Base-by-base conservation (phyloP, 2,888 invertebrate species). In the Drosophila prolongata region DNA sequence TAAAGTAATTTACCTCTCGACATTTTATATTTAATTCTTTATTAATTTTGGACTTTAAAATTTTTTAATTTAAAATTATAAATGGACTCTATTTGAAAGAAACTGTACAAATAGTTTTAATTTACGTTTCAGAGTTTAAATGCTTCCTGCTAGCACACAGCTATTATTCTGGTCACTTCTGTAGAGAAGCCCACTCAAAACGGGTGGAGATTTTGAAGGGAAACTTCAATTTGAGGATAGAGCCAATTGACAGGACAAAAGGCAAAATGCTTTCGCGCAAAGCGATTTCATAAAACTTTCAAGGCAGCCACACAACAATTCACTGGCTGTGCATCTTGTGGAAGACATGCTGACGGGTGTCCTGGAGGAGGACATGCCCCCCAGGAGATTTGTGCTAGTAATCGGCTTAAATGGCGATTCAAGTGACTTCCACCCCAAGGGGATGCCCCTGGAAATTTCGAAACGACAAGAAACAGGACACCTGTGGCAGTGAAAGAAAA, bases 381-480 rank as follows among this genome's bases (percentile, higher is more conserved):
- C 53, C 67, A 40, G 37, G 50, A 70, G 74, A 83, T 74, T 84
- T 84, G 44, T 56, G 56, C 30, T 72, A 49, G 72, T 84, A 84
- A 84, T 84, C 83, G 83, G 83, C 78, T 84, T 84, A 84, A 82
- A 74, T 75, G 83, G 75, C 79, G 75, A 59, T 71, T 70, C 52
- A 42, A 55, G 46, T 43, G 59, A 59, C 46, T 69, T 54, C 19
- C 62, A 24, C 10, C 24, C 43, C 57, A 6, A 38, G 43, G 47
- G 30, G 57, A 30, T 50, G 49, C 50, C 34, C 56, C 44, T 35
- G 69, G 46, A 47, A 38, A 54, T 59, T 60, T 43, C 60, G 42
- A 44, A 70, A 69, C 38, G 46, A 34, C 30, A 49, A 19, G 71
- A 37, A 70, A 70, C 35, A 16, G 52, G 46, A 72, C 73, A 73